Percentiles rank a stretch among this genome's conserved stretches.
Evolutionary conservation across 2,888 invertebrate genomes (phyloP).

Genomic region (Glaucopsyche alexis): DNA sequence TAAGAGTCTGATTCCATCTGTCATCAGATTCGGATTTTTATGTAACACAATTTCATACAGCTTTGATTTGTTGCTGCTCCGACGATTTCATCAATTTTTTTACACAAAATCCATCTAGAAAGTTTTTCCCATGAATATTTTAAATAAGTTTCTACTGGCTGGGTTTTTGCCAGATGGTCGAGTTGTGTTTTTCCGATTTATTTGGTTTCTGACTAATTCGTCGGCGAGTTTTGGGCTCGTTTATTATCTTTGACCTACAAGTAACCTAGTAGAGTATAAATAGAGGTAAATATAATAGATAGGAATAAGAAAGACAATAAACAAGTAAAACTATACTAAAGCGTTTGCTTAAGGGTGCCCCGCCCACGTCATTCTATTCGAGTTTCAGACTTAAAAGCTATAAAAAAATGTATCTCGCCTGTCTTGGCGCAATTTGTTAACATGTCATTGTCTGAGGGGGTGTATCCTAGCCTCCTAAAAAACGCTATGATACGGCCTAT

Average conservation of each 20-base stretch:
- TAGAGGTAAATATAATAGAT: neutral
- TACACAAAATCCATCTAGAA: neutral
- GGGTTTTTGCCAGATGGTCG: neutral
- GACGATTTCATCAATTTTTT: conserved; percentile 11
- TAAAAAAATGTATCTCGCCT: too few relatives aligned
- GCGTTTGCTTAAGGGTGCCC: conserved; percentile 1
- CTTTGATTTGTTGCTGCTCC: neutral
- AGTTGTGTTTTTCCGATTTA: neutral
- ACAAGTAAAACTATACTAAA: neutral
- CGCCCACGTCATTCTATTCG: too few relatives aligned
- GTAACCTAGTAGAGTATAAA: neutral
- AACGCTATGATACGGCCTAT: too few relatives aligned
- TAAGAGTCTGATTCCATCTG: conserved; percentile 1
- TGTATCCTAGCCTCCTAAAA: too few relatives aligned
- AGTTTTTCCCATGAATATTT: conserved; percentile 15
- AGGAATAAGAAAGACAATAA: neutral
- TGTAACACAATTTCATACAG: conserved; percentile 16
- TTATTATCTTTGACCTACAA: too few relatives aligned
- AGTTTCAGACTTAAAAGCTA: too few relatives aligned
- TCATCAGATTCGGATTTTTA: conserved; percentile 10
- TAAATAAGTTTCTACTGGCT: conserved; percentile 1
- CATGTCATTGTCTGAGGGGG: too few relatives aligned
- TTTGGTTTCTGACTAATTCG: neutral
- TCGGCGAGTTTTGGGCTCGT: neutral
- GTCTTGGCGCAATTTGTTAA: too few relatives aligned